Base-by-base conservation (phyloP, 2,797 vertebrate genomes). In the Arrhamphus sclerolepis region DNA sequence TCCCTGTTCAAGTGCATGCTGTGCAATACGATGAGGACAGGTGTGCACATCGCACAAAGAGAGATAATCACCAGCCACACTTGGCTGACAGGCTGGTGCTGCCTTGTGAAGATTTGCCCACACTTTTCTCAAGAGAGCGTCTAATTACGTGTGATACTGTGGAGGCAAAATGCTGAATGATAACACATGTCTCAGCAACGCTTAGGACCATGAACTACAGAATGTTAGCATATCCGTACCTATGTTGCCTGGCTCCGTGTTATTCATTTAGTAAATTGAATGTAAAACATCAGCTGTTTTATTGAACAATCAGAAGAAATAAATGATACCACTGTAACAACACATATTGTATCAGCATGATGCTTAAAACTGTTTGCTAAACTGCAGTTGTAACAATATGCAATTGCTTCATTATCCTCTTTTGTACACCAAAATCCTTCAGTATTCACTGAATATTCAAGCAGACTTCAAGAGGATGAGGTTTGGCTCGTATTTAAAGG, bases 401-500 rank as follows among this genome's bases (percentile, higher is more conserved):
- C 43, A 14, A 13, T 14, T 38, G 13, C 31, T 34, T 34, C 31
- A 11, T 34, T 34, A 10, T 34, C 31, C 31, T 34, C 31, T 34
- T 10, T 24, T 59, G 20, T 13, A 59, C 39, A 34, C 48, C 68
- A 44, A 66, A 60, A 48, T 61, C 38, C 42, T 77, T 18, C 26
- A 55, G 21, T 52, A 65, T 69, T 80, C 77, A 78, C 73, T 56
- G 20, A 71, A 59, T 75, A 81, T 82, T 78, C 60, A 76, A 71
- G 68, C 16, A 14, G 42, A 70, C 77, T 60, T 71, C 39, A 16
- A 70, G 43, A 78, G 47, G 56, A 76, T 71, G 74, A 64, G 59
- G 18, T 71, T 60, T 42, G 22, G 62, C 72, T 79, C 62, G 29
- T 56, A 68, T 60, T 55, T 72, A 89, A 87, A 90, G 84, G 87